Base-by-base conservation (phyloP, 1,140 invertebrate genomes). In the Heliconius eleuchia region DNA sequence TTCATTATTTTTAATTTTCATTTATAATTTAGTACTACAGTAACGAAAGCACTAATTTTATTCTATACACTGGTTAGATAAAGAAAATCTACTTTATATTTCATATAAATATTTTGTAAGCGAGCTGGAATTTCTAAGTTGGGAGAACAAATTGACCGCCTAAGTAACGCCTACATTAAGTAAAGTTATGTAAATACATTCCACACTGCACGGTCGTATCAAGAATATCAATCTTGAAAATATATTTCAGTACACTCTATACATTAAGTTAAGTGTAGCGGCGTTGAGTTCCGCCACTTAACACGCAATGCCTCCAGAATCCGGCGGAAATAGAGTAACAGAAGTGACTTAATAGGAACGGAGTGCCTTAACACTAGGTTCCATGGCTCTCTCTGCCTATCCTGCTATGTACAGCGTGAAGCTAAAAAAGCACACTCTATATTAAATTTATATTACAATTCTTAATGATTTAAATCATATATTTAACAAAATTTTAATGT, bases 141-240 rank as follows among this genome's bases (percentile, higher is more conserved):
- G 16, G 60, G 27, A 66, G 60, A 66, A 66, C 60, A 66, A 66
- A 66, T 66, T 66, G 60, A 66, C 60, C 60, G 27, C 27, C 60
- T 66, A 66, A 66, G 11, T 30, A 30, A 66, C 60, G 60, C 60
- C 60, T 30, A 66, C 60, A 66, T 66, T 66, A 66, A 66, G 60
- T 13, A 66, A 66, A 66, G 11, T 66, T 66, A 66, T 66, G 60
- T 66, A 66, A 66, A 66, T 66, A 66, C n/a, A 11, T 66, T 66
- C 60, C 60, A 66, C 60, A 66, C 60, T 66, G 27, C 27, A 16
- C 60, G 60, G 11, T 66, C 13, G 27, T 66, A 66, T 66, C 57
- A 60, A 60, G 57, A 60, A 60, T 60, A 30, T 27, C 27, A 66
- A 27, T 66, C 27, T 30, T 66, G 13, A 30, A 30, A 30, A 30